These are phyloP conservation scores for Brenthis daphne DNA, from an alignment of 2,888 invertebrate genomes.

Conservation along the genomic window DNA sequence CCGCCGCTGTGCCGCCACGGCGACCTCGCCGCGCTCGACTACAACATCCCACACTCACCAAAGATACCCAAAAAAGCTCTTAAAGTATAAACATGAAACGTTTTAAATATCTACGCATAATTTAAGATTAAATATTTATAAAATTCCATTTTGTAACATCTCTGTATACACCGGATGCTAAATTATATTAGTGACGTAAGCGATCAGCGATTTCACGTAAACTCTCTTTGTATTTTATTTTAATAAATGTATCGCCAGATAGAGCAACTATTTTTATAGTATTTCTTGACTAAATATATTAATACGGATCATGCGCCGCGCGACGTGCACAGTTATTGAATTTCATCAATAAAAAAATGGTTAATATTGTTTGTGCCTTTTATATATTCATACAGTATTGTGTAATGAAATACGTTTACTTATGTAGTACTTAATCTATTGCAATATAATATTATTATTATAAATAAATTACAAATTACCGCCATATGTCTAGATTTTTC, in stretches of 20 bases:
- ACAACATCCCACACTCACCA: conserved; percentile 64
- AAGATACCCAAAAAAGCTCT: conserved; percentile 76
- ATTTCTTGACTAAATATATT: conserved; percentile 60
- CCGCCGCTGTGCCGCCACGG: conserved; percentile 8
- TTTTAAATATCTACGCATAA: conserved; percentile 48
- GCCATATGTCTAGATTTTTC: conserved; percentile 30
- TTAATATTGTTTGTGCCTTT: conserved; percentile 76
- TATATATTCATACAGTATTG: conserved; percentile 51
- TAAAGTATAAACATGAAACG: conserved; percentile 62
- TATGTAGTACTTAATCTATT: conserved; percentile 61
- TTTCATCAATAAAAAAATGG: conserved; percentile 42
- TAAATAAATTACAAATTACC: conserved; percentile 35
- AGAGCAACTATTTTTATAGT: conserved; percentile 77
- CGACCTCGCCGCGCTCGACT: conserved; percentile 43
- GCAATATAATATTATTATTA: conserved; percentile 53
- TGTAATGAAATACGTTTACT: conserved; percentile 55
- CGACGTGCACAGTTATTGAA: conserved; percentile 46
- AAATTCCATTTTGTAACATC: conserved; percentile 69
- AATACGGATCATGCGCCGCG: conserved; percentile 44
- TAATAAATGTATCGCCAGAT: conserved; percentile 66
- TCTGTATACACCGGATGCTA: conserved; percentile 53
- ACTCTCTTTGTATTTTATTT: conserved; percentile 35
- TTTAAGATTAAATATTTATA: conserved; percentile 55
- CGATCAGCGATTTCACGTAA: conserved; percentile 22
- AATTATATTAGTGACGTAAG: conserved; percentile 29